Conservation (phyloP, 2,113 vertebrate genomes). For the Corynorhinus townsendii region DNA sequence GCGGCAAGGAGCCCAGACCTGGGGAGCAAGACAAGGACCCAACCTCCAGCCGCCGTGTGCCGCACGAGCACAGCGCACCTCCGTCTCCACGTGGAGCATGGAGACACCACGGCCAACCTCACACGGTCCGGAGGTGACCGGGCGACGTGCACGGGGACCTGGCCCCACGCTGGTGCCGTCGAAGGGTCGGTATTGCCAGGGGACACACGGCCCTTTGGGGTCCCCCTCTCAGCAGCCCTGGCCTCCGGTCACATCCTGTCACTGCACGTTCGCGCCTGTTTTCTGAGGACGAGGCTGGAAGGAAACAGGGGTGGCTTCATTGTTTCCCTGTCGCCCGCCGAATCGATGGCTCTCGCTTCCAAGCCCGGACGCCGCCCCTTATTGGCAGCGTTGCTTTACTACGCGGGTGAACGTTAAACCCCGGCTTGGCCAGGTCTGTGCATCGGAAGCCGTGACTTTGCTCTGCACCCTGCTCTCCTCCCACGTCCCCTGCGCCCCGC, state of each 20-base stretch:
- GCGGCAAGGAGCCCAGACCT: neutral
- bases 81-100: neutral
- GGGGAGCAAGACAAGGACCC: too few species aligned
- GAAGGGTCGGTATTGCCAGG: accelerated
- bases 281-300: neutral
- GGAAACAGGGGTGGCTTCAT: neutral
- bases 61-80: neutral
- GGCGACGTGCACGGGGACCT: accelerated
- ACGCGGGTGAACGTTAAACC: accelerated
- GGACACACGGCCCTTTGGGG: accelerated
- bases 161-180: accelerated
- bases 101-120: neutral
- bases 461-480: neutral
- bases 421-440: neutral
- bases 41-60: neutral
- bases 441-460: neutral
- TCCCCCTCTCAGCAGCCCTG: neutral
- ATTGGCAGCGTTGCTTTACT: neutral
- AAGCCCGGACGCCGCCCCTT: neutral
- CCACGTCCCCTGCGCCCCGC: neutral
- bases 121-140: accelerated
- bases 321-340: neutral
- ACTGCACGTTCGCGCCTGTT: neutral
- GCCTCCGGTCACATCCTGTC: neutral
- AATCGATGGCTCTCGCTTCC: neutral